These are phyloP conservation scores for Melanostigma gelatinosum DNA, from an alignment of 2,113 vertebrate genomes.

Conservation along the genomic window DNA sequence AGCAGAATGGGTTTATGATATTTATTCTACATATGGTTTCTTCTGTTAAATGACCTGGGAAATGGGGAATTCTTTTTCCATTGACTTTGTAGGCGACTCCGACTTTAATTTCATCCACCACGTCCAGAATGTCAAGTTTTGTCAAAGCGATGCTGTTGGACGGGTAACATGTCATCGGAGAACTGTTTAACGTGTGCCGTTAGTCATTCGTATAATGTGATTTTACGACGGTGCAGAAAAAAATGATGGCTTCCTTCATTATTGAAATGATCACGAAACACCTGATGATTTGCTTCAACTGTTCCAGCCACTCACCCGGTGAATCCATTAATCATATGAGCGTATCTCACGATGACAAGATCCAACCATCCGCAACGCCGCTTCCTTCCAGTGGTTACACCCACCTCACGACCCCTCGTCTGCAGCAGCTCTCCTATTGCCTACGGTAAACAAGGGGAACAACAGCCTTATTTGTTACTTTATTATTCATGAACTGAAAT, in stretches of 20 bases:
- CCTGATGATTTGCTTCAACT: not conserved
- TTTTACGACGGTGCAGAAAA: not conserved
- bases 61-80: constrained; percentile 95
- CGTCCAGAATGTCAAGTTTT: constrained; percentile 97
- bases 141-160: constrained; percentile 92
- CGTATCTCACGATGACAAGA: constrained; percentile 94
- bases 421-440: constrained; percentile 93
- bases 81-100: constrained; percentile 94
- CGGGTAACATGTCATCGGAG: not conserved
- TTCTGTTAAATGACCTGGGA: constrained; percentile 87
- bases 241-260: not conserved
- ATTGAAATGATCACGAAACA: not conserved
- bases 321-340: constrained; percentile 98
- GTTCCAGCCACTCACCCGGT: constrained; percentile 88
- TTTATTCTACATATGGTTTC: not conserved
- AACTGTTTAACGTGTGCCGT: not conserved
- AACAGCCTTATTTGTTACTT: not conserved
- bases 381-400: constrained; percentile 96
- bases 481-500: not conserved
- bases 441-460: constrained; percentile 68
- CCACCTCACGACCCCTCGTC: constrained; percentile 94
- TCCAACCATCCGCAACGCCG: constrained; percentile 97
- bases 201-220: not conserved
- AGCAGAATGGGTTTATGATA: not conserved
- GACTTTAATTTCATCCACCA: constrained; percentile 95